A percentile compares a stretch with the other conserved stretches of the same genome.
Evolutionary conservation across 1,140 invertebrate species (phyloP).

Genomic region (Pseudobourletiella spinata): DNA sequence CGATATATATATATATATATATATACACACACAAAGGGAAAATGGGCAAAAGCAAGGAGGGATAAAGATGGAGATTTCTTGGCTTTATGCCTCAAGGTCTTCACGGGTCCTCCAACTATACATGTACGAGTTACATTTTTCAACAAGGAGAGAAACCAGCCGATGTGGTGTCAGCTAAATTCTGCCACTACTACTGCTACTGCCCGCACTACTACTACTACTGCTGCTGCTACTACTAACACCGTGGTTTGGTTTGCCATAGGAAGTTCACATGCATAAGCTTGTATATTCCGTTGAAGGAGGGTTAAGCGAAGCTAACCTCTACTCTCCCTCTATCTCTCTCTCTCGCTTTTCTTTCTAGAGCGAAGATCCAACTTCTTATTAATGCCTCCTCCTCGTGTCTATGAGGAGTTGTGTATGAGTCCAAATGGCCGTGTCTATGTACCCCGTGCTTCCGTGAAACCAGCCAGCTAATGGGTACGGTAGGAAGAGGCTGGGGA

Average conservation of each 20-base stretch:
- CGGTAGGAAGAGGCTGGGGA: too few species aligned
- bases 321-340: not conserved
- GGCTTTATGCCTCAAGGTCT: conserved; percentile 28
- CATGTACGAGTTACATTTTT: conserved; percentile 12
- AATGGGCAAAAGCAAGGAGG: not conserved
- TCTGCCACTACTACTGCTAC: conserved; percentile 1
- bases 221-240: too few species aligned
- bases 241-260: too few species aligned
- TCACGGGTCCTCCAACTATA: conserved; percentile 6
- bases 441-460: not conserved
- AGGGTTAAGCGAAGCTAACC: conserved; percentile 3
- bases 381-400: too few species aligned
- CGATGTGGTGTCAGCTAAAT: conserved; percentile 12
- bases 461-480: not conserved
- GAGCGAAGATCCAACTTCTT: too few species aligned
- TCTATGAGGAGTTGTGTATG: too few species aligned
- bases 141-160: conserved; percentile 5
- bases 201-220: too few species aligned
- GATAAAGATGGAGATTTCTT: conserved; percentile 19
- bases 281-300: not conserved
- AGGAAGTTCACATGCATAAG: not conserved
- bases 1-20: too few species aligned
- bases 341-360: not conserved
- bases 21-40: too few species aligned
- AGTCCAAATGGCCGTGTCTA: too few species aligned